Conservation (phyloP, 2,113 vertebrate genomes). For the Heterotilapia buettikoferi region DNA sequence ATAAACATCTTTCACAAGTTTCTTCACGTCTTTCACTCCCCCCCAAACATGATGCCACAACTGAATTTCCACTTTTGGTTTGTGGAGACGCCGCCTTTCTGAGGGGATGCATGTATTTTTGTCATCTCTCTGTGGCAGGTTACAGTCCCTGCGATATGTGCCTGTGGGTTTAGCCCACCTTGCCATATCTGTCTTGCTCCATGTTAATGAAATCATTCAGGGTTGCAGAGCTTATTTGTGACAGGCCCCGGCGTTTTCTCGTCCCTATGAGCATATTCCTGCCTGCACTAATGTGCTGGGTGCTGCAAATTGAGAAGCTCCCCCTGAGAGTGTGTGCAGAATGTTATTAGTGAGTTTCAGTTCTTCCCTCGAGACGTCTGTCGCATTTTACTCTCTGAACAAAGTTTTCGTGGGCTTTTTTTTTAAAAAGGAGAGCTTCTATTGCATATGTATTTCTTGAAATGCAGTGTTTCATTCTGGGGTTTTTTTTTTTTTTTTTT, state of each 20-base stretch:
- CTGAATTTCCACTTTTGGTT: not conserved
- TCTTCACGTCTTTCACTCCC: not conserved
- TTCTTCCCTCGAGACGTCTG: not conserved
- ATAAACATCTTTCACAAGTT: not conserved
- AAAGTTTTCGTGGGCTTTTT: not conserved
- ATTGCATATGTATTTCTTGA: not conserved
- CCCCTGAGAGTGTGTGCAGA: slow-evolving; percentile 25
- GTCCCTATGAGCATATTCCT: slow-evolving; percentile 13
- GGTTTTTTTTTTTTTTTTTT: accelerated
- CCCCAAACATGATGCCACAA: not conserved
- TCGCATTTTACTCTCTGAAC: not conserved
- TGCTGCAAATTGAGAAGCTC: slow-evolving; percentile 18
- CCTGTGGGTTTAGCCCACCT: slow-evolving; percentile 9
- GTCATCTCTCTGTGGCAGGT: not conserved
- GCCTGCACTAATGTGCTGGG: slow-evolving; percentile 2
- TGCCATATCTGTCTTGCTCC: not conserved
- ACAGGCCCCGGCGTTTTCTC: not conserved
- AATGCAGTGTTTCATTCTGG: not conserved
- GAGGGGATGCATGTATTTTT: not conserved
- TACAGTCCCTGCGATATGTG: not conserved
- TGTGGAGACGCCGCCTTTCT: not conserved
- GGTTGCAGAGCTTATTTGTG: slow-evolving; percentile 19
- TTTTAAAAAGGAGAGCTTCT: not conserved
- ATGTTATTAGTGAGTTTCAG: not conserved
- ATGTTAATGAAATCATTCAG: slow-evolving; percentile 40